These are phyloP conservation scores for Himalopsyche japonica DNA, from an alignment of 2,888 invertebrate genomes.

Conservation along the genomic window DNA sequence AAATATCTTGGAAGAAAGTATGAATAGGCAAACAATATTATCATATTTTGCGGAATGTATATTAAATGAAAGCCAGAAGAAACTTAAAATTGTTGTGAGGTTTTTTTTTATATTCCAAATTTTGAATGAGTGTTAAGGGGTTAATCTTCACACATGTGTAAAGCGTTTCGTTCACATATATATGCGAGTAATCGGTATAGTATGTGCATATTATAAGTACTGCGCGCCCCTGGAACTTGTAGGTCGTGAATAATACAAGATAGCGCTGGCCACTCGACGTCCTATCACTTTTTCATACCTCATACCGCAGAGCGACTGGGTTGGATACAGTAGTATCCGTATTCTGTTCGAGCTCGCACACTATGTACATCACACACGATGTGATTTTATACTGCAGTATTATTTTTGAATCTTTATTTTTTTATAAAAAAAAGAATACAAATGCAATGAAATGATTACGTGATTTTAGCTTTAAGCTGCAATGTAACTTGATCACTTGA, in stretches of 20 bases:
- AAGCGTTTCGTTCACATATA: background rate
- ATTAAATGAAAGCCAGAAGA: too few species aligned
- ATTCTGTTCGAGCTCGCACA: background rate
- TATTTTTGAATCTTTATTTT: too few species aligned
- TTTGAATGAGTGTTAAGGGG: background rate
- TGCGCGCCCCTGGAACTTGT: constrained; percentile 3
- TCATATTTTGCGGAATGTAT: too few species aligned
- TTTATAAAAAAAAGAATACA: too few species aligned
- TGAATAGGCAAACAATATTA: too few species aligned
- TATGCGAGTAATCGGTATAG: background rate
- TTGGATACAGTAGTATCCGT: background rate
- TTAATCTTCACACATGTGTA: background rate
- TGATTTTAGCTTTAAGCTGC: too few species aligned
- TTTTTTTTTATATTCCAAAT: too few species aligned
- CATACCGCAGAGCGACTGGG: constrained; percentile 1
- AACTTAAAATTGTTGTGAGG: too few species aligned
- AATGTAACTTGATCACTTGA: too few species aligned
- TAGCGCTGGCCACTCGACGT: constrained; percentile 24
- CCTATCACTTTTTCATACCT: constrained; percentile 15
- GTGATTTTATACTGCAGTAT: background rate
- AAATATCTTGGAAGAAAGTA: too few species aligned
- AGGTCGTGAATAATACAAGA: constrained; percentile 21
- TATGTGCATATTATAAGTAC: background rate
- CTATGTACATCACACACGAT: background rate
- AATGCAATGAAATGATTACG: too few species aligned